Evolutionary conservation across 2,797 vertebrate genomes (phyloP).

Genomic region (Hypotaenidia philippensis): DNA sequence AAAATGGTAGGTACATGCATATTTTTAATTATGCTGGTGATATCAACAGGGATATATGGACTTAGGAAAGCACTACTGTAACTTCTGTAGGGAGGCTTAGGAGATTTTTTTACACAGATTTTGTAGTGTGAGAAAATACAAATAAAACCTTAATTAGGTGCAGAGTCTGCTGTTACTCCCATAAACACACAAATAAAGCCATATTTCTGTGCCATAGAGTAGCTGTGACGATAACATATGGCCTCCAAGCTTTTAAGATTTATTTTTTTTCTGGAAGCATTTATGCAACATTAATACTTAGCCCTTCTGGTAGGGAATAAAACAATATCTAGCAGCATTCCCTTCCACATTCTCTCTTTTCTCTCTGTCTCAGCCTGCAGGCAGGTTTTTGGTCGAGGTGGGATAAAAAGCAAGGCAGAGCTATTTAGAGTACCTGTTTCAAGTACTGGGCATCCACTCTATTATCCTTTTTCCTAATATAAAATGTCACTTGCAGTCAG

Average conservation of each 20-base stretch:
- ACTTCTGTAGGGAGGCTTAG: neutral
- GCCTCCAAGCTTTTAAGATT: neutral
- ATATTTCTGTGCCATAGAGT: neutral
- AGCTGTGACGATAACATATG: conserved; percentile 46
- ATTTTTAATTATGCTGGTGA: neutral
- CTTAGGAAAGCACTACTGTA: neutral
- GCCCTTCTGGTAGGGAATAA: conserved; percentile 27
- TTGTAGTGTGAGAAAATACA: neutral
- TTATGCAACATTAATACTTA: conserved; percentile 50
- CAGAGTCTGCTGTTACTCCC: neutral
- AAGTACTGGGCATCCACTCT: neutral
- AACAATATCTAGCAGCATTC: neutral
- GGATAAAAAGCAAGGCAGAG: neutral
- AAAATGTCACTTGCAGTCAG: neutral
- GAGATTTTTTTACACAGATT: neutral
- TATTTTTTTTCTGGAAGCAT: conserved; percentile 24
- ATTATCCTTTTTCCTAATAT: neutral
- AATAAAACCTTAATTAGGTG: conserved; percentile 40
- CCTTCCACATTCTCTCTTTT: neutral
- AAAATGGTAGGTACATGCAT: neutral
- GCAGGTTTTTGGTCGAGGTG: neutral
- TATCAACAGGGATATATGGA: neutral
- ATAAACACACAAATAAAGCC: conserved; percentile 42
- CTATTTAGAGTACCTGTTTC: neutral
- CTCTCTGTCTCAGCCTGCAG: neutral